Conservation (phyloP, 2,113 vertebrate genomes). For the Brienomyrus brachyistius region DNA sequence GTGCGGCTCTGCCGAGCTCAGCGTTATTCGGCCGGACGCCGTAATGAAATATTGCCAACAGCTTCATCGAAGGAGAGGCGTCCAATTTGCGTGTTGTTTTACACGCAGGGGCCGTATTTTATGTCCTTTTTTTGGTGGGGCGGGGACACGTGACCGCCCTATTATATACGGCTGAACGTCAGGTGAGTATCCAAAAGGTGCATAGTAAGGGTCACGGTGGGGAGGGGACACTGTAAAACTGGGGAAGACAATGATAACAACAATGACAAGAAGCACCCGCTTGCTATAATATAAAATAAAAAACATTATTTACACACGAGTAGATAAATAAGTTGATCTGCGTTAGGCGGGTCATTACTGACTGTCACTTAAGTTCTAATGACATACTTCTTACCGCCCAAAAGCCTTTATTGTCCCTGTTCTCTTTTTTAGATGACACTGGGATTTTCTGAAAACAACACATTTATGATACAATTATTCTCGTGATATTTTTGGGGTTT, state of each 20-base stretch:
- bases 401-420: neutral
- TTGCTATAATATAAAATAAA: neutral
- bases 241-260: neutral
- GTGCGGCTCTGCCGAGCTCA: slow-evolving; percentile 38
- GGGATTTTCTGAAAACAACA: neutral
- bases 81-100: slow-evolving; percentile 29
- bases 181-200: neutral
- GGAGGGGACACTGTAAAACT: neutral
- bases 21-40: slow-evolving; percentile 30
- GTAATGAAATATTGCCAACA: slow-evolving; percentile 37
- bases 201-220: neutral
- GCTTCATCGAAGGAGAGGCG: slow-evolving; percentile 25
- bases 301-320: neutral
- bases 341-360: neutral
- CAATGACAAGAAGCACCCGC: neutral
- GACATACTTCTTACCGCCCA: neutral
- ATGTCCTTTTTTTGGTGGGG: neutral
- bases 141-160: neutral
- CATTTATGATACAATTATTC: neutral
- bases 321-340: neutral
- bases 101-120: neutral
- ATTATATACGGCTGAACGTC: neutral
- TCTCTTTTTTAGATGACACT: neutral
- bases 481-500: neutral
- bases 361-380: neutral